These are phyloP conservation scores for Eumerus sabulonum DNA, from an alignment of 2,888 invertebrate genomes.

Conservation along the genomic window DNA sequence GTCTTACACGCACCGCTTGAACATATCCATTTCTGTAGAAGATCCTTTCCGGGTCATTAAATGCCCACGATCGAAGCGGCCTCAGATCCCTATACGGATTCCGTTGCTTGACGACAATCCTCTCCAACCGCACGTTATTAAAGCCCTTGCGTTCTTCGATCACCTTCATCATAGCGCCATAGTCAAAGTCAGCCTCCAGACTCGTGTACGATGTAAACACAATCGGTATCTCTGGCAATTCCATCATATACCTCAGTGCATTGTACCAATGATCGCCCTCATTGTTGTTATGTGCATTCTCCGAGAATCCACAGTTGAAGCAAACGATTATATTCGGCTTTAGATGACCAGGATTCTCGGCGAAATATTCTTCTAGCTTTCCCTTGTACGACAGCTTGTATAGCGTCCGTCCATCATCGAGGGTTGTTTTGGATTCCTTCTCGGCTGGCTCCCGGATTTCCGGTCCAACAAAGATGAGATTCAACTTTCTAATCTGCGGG, in stretches of 20 bases:
- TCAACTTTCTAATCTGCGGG: constrained; percentile 69
- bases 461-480: constrained; percentile 73
- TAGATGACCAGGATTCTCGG: constrained; percentile 39
- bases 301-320: constrained; percentile 75
- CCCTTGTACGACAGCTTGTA: constrained; percentile 47
- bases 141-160: constrained; percentile 29
- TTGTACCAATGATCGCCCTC: constrained; percentile 59
- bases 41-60: constrained; percentile 70
- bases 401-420: constrained; percentile 56
- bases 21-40: constrained; percentile 74
- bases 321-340: constrained; percentile 72
- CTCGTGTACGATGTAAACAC: constrained; percentile 74
- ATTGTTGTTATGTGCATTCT: constrained; percentile 38
- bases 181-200: constrained; percentile 72
- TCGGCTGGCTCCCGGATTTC: constrained; percentile 32
- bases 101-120: constrained; percentile 67
- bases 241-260: constrained; percentile 70
- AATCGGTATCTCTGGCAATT: constrained; percentile 72
- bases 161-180: constrained; percentile 65
- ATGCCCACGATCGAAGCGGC: constrained; percentile 72
- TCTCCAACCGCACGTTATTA: constrained; percentile 62
- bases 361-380: constrained; percentile 69
- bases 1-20: constrained; percentile 69
- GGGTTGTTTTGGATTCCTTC: neutral
- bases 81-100: constrained; percentile 74